phyloP scores from a whole-genome alignment of 2,888 invertebrate species.

The Encarsia formosa region DNA sequence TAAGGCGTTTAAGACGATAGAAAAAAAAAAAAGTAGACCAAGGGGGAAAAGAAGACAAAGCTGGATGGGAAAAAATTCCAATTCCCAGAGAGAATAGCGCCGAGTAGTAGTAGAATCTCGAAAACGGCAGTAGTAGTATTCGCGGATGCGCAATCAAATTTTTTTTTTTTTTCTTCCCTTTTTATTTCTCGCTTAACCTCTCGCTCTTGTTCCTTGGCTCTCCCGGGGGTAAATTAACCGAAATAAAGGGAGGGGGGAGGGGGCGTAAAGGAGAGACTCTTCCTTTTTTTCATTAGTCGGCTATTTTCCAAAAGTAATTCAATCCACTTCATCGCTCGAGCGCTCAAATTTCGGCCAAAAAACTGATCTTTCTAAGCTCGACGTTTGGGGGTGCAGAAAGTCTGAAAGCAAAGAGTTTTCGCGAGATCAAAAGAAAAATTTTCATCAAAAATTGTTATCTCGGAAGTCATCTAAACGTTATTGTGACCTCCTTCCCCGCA shows the following conservation, averaged over 20 bases:
- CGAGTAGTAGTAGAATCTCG: conserved; percentile 8
- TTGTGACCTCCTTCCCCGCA: background rate
- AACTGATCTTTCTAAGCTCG: background rate
- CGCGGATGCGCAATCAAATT: conserved; percentile 21
- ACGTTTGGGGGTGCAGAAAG: too few relatives aligned
- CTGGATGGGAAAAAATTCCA: conserved; percentile 21
- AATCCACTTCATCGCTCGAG: background rate
- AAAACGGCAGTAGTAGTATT: conserved; percentile 21
- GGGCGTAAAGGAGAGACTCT: background rate
- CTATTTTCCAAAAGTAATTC: conserved; percentile 10
- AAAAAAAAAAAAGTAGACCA: conserved; percentile 12
- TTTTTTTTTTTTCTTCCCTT: background rate
- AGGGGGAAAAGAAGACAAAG: conserved; percentile 15
- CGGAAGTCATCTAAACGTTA: background rate
- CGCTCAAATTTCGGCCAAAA: background rate
- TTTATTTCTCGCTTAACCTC: background rate
- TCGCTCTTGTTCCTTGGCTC: background rate
- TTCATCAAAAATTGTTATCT: background rate
- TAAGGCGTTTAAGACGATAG: conserved; percentile 1
- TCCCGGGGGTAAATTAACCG: conserved; percentile 13
- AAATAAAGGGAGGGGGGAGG: background rate
- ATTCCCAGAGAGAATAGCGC: conserved; percentile 15
- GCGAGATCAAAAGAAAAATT: background rate
- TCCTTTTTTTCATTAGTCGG: conserved; percentile 9
- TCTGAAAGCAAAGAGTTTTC: too few relatives aligned